Conservation (phyloP, 2,888 invertebrate genomes). For the Troilus luridus region DNA sequence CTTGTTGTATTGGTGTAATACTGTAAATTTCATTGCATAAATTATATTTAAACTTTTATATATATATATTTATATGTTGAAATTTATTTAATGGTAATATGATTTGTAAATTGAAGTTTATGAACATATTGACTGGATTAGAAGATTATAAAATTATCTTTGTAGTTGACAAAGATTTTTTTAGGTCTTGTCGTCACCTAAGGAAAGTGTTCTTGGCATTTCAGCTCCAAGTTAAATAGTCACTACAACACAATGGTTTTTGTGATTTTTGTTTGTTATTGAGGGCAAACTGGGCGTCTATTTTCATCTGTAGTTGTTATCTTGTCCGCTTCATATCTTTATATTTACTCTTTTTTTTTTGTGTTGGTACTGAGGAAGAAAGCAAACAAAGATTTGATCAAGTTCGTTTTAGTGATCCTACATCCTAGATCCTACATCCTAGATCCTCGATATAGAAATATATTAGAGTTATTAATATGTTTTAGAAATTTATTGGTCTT, state of each 20-base stretch:
- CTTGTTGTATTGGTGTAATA: too few species aligned
- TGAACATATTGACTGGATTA: not conserved
- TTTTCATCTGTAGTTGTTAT: not conserved
- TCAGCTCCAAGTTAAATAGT: not conserved
- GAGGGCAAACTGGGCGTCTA: not conserved
- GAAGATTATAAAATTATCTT: not conserved
- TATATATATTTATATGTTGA: too few species aligned
- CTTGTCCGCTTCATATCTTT: not conserved
- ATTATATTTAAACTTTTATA: too few species aligned
- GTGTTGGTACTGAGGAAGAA: not conserved
- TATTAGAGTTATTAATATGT: too few species aligned
- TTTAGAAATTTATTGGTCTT: too few species aligned
- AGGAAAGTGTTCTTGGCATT: not conserved
- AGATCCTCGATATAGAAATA: too few species aligned
- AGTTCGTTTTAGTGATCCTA: too few species aligned
- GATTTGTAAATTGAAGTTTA: not conserved
- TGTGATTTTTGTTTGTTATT: not conserved
- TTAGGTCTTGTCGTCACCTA: not conserved
- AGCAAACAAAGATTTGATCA: not conserved
- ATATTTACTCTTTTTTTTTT: not conserved
- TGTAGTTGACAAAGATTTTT: not conserved
- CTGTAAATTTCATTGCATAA: too few species aligned
- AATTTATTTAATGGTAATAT: too few species aligned
- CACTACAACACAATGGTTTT: not conserved
- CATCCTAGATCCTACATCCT: too few species aligned